These are phyloP conservation scores for Fragum sueziense DNA, from an alignment of 2,888 invertebrate genomes.

Conservation along the genomic window DNA sequence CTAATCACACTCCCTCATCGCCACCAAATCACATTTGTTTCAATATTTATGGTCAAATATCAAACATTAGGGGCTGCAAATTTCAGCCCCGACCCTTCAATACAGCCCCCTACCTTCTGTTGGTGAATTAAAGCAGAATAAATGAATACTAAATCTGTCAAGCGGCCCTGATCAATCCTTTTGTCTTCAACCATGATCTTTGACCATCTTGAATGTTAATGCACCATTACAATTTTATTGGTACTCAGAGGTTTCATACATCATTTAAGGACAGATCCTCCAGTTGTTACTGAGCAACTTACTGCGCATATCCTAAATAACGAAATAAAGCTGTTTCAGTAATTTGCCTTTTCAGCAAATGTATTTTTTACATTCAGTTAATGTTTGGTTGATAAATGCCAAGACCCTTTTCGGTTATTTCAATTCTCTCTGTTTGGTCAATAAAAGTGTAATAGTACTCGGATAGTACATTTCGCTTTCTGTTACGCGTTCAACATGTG, in stretches of 20 bases:
- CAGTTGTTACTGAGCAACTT: no score
- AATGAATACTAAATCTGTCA: conserved; percentile 31
- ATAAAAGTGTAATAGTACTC: no score
- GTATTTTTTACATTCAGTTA: no score
- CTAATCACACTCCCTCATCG: conserved; percentile 32
- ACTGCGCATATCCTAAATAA: no score
- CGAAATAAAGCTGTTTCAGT: no score
- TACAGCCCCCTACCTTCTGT: conserved; percentile 22
- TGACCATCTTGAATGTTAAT: conserved; percentile 1
- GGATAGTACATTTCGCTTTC: no score
- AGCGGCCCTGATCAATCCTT: conserved; percentile 1
- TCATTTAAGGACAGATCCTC: no score
- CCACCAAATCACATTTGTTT: conserved; percentile 24
- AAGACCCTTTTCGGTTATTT: no score
- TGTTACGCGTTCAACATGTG: no score
- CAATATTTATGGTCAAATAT: conserved; percentile 18
- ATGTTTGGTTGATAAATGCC: no score
- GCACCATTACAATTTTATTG: conserved; percentile 17
- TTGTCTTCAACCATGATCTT: conserved; percentile 24
- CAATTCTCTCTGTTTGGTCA: no score
- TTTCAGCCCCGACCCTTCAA: conserved; percentile 6
- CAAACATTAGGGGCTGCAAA: conserved; percentile 25
- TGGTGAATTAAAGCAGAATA: conserved; percentile 10
- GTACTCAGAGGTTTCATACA: neutral
- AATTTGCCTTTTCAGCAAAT: no score